Evolutionary conservation across 2,797 vertebrate species (phyloP).

Genomic region (Serranus cabrilla): DNA sequence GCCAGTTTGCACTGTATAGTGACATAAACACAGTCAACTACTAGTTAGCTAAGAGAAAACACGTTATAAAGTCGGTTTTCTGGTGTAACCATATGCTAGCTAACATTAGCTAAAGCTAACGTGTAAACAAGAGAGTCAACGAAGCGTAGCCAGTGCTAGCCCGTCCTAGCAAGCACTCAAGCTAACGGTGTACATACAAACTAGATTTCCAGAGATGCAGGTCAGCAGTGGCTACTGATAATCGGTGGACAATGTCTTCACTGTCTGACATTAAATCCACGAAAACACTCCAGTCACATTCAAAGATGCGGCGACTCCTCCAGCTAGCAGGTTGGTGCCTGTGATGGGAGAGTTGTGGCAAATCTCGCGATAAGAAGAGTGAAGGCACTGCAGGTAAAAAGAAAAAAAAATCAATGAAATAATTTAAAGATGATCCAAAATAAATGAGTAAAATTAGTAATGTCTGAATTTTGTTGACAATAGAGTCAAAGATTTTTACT

Average conservation of each 20-base stretch:
- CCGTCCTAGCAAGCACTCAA: not conserved
- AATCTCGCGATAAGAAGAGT: conserved; percentile 67
- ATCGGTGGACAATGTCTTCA: not conserved
- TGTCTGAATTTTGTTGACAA: too few relatives aligned
- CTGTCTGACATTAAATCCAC: not conserved
- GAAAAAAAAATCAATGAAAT: too few relatives aligned
- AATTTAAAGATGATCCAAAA: too few relatives aligned
- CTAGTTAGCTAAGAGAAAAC: not conserved
- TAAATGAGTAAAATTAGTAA: too few relatives aligned
- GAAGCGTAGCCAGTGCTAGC: conserved; percentile 30
- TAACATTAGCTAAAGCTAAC: conserved; percentile 31
- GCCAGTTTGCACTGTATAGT: not conserved
- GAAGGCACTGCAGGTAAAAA: not conserved
- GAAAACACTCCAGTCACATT: not conserved
- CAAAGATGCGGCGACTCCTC: conserved; percentile 10
- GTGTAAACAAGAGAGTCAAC: conserved; percentile 61
- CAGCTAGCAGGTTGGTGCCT: conserved; percentile 43
- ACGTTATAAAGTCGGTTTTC: not conserved
- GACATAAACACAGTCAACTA: not conserved
- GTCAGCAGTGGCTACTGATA: too few relatives aligned
- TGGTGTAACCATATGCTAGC: not conserved
- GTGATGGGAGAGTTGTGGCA: not conserved
- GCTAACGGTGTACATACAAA: not conserved
- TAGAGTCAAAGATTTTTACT: too few relatives aligned
- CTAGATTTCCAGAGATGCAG: not conserved